Evolutionary conservation across 2,888 invertebrate species (phyloP), one percentile per base, ranked within the genome.

Genomic region (Melieria picta): DNA sequence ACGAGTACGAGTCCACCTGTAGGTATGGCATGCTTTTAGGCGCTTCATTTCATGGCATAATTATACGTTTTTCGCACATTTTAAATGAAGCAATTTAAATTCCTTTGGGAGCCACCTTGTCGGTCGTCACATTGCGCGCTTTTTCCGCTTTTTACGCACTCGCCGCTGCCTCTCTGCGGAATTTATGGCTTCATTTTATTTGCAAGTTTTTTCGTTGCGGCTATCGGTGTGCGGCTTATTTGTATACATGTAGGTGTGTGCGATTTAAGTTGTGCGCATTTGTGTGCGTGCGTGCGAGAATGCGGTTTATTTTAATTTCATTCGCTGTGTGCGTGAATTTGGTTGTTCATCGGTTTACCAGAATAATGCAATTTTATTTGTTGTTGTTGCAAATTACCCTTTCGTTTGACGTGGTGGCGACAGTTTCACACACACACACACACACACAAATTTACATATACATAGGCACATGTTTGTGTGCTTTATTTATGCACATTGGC

Each of bases 261-360:
- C 30, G 30, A 30, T 30, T 30, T 30, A 30, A 30, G 30, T 30
- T 30, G 30, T 3, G 30, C 30, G 52, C 9, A 50, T 65, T 45
- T 70, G 56, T 70, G 65, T 62, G 52, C 7, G 7, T 62, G 11
- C 9, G 11, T 42, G 16, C 42, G 30, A 10, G 57, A 13, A 10
- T 5, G 57, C 9, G 57, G 9, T 10, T 57, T 64, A 68, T 67
- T 70, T 70, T 71, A 73, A 76, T 76, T 74, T 70, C 65, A 76
- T 76, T 75, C 72, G 73, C 30, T 75, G 77, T 74, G 80, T 80
- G 83, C 81, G 83, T 80, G 80, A 82, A 79, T 77, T 78, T 79
- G 80, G 80, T 80, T 79, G 82, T 75, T 78, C 76, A 76, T 72
- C 68, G 82, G 81, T 77, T 77, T 61, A 76, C 79, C 82, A 79